These are phyloP conservation scores for Drosophila yooni DNA, from an alignment of 2,888 invertebrate genomes.

Conservation along the genomic window DNA sequence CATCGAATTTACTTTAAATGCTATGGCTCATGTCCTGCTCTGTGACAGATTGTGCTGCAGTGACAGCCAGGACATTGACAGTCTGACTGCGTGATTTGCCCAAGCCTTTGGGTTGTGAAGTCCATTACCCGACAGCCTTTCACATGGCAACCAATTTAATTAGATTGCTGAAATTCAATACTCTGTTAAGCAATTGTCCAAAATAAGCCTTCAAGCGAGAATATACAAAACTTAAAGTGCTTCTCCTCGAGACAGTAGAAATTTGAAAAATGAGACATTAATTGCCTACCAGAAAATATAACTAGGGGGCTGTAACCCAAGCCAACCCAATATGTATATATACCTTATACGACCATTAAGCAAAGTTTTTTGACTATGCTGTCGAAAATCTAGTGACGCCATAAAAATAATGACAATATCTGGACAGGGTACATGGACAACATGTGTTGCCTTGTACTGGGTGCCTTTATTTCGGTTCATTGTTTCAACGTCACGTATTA, in stretches of 20 bases:
- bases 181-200: slow-evolving; percentile 27
- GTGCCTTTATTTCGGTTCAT: slow-evolving; percentile 38
- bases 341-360: slow-evolving; percentile 22
- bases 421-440: slow-evolving; percentile 41
- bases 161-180: slow-evolving; percentile 70
- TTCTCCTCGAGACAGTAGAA: slow-evolving; percentile 2
- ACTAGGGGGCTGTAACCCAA: background rate
- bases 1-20: slow-evolving; percentile 53
- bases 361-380: slow-evolving; percentile 15
- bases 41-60: slow-evolving; percentile 55
- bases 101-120: slow-evolving; percentile 9
- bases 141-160: slow-evolving; percentile 69
- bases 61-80: slow-evolving; percentile 22
- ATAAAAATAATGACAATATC: slow-evolving; percentile 62
- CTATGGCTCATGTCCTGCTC: slow-evolving; percentile 25
- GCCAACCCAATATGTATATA: background rate
- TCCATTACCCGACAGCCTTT: slow-evolving; percentile 10
- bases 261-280: slow-evolving; percentile 53
- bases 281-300: slow-evolving; percentile 37
- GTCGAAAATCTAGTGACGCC: slow-evolving; percentile 54
- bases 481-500: slow-evolving; percentile 72
- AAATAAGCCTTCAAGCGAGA: background rate
- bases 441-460: slow-evolving; percentile 48
- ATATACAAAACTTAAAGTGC: slow-evolving; percentile 16
- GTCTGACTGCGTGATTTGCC: slow-evolving; percentile 17